These are phyloP conservation scores for Himalopsyche phryganea DNA, from an alignment of 1,140 invertebrate species.

Conservation along the genomic window DNA sequence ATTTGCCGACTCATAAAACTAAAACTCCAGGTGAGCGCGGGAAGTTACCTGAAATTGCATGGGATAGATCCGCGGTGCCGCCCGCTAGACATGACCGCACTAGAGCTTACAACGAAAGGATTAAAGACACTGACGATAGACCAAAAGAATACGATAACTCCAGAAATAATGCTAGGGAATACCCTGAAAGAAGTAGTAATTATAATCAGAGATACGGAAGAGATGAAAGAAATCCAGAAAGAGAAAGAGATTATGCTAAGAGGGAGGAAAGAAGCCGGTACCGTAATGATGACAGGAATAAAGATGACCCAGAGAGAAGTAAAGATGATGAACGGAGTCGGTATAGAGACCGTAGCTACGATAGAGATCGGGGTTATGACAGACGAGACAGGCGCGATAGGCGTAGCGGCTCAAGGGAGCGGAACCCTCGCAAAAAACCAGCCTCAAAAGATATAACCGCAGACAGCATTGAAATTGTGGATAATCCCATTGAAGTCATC, in stretches of 20 bases:
- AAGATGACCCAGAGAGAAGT: conserved; percentile 39
- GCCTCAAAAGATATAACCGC: background rate
- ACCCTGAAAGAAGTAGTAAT: too few species aligned
- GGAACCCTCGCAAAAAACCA: conserved; percentile 1
- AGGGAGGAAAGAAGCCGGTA: conserved; percentile 39
- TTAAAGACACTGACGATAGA: background rate
- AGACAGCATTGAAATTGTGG: background rate
- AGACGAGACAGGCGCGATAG: conserved; percentile 30
- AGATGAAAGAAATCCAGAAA: conserved; percentile 26
- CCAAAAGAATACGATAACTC: conserved; percentile 30
- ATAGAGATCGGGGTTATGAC: conserved; percentile 36
- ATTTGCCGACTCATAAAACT: conserved; percentile 50
- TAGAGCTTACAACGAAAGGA: too few species aligned
- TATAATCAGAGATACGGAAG: conserved; percentile 14
- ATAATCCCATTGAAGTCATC: conserved; percentile 36
- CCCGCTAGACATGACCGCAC: too few species aligned
- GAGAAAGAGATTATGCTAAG: conserved; percentile 17
- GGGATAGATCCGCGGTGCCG: too few species aligned
- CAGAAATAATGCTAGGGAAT: conserved; percentile 30
- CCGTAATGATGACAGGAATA: conserved; percentile 20
- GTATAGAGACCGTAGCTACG: conserved; percentile 36
- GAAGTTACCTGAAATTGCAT: too few species aligned
- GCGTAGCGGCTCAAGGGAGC: conserved; percentile 32
- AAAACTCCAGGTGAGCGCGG: background rate
- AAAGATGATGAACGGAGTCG: conserved; percentile 34